A percentile compares a stretch with the other conserved stretches of the same genome.
Conservation (phyloP, 1,140 invertebrate species). For the Ceratina calcarata region DNA sequence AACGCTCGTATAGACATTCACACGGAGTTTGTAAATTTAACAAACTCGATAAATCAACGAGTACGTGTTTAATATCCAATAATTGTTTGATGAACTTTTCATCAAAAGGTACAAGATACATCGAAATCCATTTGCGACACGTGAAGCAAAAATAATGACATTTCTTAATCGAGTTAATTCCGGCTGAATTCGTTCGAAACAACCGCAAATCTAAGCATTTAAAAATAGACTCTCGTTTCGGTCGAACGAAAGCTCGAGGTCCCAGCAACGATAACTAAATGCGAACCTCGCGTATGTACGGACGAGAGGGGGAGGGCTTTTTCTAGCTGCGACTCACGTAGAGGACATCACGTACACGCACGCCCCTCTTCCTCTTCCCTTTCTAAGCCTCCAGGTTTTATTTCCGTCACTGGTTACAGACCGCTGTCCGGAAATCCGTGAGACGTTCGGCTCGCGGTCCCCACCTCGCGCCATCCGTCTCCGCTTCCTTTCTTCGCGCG, state of each 20-base stretch:
- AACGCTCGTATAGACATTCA: no score
- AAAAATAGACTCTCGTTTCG: not conserved
- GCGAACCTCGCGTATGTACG: not conserved
- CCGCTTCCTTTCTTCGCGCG: not conserved
- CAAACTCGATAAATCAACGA: no score
- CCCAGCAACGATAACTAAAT: slow-evolving; percentile 31
- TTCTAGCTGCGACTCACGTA: slow-evolving; percentile 43
- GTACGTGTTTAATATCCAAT: no score
- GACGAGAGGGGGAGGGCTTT: not conserved
- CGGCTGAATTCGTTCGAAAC: no score
- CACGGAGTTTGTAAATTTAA: no score
- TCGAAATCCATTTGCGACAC: no score
- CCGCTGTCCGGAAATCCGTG: slow-evolving; percentile 53
- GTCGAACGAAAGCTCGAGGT: not conserved
- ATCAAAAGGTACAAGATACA: no score
- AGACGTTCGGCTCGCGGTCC: slow-evolving; percentile 34
- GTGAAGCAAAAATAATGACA: no score
- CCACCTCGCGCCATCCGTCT: not conserved
- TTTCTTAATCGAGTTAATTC: no score
- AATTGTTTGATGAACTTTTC: no score
- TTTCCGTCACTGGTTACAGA: slow-evolving; percentile 39
- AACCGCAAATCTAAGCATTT: not conserved
- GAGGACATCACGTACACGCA: slow-evolving; percentile 43
- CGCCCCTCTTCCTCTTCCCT: not conserved
- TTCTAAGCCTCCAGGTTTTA: slow-evolving; percentile 24